Base-by-base conservation (phyloP, 2,797 vertebrate genomes). In the Arnoldichthys spilopterus region DNA sequence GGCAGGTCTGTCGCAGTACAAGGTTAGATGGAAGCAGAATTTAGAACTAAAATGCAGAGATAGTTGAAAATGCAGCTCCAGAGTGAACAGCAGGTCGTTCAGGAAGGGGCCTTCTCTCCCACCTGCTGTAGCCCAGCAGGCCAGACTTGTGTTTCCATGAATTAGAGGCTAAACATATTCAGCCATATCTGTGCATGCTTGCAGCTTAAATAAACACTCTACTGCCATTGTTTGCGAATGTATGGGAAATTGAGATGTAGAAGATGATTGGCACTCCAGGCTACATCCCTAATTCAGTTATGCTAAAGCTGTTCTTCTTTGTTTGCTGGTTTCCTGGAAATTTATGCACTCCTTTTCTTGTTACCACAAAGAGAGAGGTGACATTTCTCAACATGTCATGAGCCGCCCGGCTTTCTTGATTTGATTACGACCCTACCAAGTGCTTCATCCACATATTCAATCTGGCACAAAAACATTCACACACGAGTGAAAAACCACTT, bases 401-500 rank as follows among this genome's bases (percentile, higher is more conserved):
- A 72, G 69, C 47, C 16, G 70, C 26, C 43, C 37, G 59, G 70
- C 49, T 61, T 73, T 40, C 37, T 62, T 58, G 51, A 74, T 79
- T 74, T 74, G 70, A 73, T 79, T 67, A 79, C 59, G 28, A 78
- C 77, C 58, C 45, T 78, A 47, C 40, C 37, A 73, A 79, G 70
- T 76, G 72, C 69, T 72, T 72, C 62, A 34, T 59, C 49, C 68
- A 72, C 58, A 63, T 71, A 63, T 49, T 69, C 49, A 71, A 53
- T n/a, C 47, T 20, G 2, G 49, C 68, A 71, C 9, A 26, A 80
- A 76, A 45, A 69, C 77, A 24, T 59, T 79, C 61, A 47, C 71
- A 63, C 72, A 72, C 76, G 51, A 68, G 68, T 63, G 80, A 76
- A 84, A 62, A 56, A 66, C 58, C 80, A 71, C 69, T 84, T 73